Evolutionary conservation across 2,113 vertebrate genomes (phyloP), one percentile per base, ranked within the genome.

Genomic region (Heteronetta atricapilla): DNA sequence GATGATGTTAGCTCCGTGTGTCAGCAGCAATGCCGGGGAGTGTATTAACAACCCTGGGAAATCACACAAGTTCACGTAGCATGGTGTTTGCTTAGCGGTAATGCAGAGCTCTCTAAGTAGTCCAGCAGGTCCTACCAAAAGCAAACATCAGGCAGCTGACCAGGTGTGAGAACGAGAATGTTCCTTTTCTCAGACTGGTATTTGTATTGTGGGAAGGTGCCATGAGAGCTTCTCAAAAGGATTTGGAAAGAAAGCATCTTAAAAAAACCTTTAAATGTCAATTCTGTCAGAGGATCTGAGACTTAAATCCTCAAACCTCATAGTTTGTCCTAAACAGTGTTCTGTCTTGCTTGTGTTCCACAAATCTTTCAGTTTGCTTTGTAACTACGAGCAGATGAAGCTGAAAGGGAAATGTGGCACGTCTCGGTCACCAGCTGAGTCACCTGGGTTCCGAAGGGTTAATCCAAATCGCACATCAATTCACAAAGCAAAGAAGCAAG

Each of bases 21-120:
- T 83, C 95, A 46, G 44, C 44, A 94, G 87, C 91, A 95, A 0
- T 89, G 85, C 89, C 76, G 72, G 36, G 50, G 63, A 94, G 75
- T 79, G 78, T 73, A 78, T 85, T 82, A 82, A 80, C 84, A 93
- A 50, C 52, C 46, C 60, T 89, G 79, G 93, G 85, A 95, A 94
- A 88, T 91, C 11, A 83, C 67, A 63, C 76, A 93, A 84, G 78
- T 88, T 93, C 89, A 76, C 72, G 68, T 76, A 83, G 87, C 20
- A 5, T 75, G 42, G 18, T 91, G 87, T 89, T 91, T 48, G 78
- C 70, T 90, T 80, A 94, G 76, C 79, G 89, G 59, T 93, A 85
- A 9, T 59, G 63, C 79, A 74, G 84, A 89, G 70, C 59, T 66
- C 78, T 81, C 48, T 55, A 10, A 67, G 59, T 62, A 82, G 82